A percentile compares a stretch with the other conserved stretches of the same genome.
Evolutionary conservation across 2,797 vertebrate species (phyloP).

Genomic region (Cephalopachus bancanus): DNA sequence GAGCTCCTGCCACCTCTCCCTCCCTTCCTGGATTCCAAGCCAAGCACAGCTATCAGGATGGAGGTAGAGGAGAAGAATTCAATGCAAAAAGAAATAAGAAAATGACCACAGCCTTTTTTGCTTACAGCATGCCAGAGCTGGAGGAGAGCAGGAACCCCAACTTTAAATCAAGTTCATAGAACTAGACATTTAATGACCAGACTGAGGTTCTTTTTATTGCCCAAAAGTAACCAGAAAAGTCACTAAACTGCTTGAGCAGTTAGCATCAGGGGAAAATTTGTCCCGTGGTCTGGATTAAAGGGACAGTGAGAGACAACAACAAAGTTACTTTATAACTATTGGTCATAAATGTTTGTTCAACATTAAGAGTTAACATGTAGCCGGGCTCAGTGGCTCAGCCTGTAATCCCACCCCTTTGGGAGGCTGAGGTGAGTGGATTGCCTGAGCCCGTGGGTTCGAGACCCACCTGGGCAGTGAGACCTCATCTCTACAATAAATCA

Average conservation of each 20-base stretch:
- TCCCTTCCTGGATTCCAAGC: not conserved
- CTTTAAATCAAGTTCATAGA: not conserved
- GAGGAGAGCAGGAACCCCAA: not conserved
- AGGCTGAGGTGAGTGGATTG: no score
- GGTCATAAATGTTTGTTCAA: not conserved
- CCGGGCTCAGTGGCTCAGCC: no score
- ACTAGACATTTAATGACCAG: not conserved
- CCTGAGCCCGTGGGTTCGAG: no score
- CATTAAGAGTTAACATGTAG: not conserved
- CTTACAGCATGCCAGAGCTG: not conserved
- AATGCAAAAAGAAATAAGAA: not conserved
- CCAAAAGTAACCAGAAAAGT: not conserved
- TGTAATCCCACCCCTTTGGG: no score
- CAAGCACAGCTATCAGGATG: not conserved
- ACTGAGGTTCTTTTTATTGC: not conserved
- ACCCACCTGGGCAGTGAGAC: no score
- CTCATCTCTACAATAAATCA: no score
- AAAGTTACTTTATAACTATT: constrained; percentile 3
- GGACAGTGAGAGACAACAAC: not conserved
- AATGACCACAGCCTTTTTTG: not conserved
- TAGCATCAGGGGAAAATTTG: not conserved
- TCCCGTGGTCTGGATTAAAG: not conserved
- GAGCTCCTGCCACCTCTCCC: not conserved
- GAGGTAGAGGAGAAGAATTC: not conserved
- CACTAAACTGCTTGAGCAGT: not conserved